Base-by-base conservation (phyloP, 2,888 invertebrate genomes). In the Tupiocoris notatus region DNA sequence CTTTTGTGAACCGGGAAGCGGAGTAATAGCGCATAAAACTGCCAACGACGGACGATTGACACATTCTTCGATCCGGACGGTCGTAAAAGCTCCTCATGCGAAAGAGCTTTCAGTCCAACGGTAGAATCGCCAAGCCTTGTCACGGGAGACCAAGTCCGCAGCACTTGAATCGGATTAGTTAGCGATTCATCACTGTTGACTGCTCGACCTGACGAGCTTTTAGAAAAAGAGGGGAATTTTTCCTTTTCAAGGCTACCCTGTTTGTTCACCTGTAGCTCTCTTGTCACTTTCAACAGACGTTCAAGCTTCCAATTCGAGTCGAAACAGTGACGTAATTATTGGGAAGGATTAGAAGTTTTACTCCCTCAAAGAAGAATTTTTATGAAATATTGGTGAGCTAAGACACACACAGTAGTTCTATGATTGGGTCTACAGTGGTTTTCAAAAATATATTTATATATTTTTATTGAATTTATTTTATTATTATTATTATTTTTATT, bases 11-110 rank as follows among this genome's bases (percentile, higher is more conserved):
- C 61, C 18, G 70, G 59, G 70, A 61, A 70, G 70, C 57, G 54
- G 39, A 39, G 74, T 74, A 64, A 74, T 74, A 74, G 74, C 74
- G 64, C 74, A 74, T 74, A 74, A 74, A 74, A 74, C 74, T 74
- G 74, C 64, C 74, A 57, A 17, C 16, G 57, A 17, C 61, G 25
- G 58, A 59, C 17, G 74, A 74, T 74, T 74, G 74, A 74, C 74
- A 73, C 73, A 74, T 74, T 64, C 74, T 57, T 74, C 24, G 64
- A 22, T 12, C 22, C 57, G 22, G 7, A n/a, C n/a, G 63, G 56
- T 74, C 74, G 74, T 64, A 74, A 74, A 74, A 64, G 63, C 54
- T 3, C 39, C 39, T 39, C 39, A 7, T 12, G 39, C n/a, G n/a
- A n/a, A 12, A 39, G 74, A 25, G 57, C 63, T 74, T 23, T 23